Percentiles rank a stretch among this genome's conserved stretches.
These are phyloP conservation scores for Artemia franciscana DNA, from an alignment of 1,140 invertebrate species.

Conservation along the genomic window DNA sequence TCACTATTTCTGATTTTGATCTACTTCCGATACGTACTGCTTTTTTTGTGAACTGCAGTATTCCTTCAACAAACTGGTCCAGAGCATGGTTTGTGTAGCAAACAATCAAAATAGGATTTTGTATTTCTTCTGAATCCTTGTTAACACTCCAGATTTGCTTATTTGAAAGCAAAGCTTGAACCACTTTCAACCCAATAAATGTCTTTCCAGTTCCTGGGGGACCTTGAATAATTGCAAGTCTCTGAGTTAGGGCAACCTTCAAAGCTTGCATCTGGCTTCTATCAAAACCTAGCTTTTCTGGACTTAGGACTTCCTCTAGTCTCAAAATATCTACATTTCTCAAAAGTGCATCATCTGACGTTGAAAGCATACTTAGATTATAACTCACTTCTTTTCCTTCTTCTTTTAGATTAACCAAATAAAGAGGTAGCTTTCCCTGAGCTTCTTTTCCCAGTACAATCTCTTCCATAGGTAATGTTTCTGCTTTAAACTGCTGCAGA, in stretches of 20 bases:
- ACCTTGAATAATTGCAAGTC: conserved; percentile 26
- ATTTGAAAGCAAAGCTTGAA: conserved; percentile 16
- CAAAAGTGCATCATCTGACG: too few species aligned
- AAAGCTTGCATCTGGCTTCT: background rate
- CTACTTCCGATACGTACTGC: conserved; percentile 20
- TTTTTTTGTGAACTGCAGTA: conserved; percentile 13
- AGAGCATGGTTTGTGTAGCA: conserved; percentile 32
- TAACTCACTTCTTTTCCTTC: too few species aligned
- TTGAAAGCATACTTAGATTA: too few species aligned
- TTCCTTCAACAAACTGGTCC: conserved; percentile 30
- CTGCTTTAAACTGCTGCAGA: background rate
- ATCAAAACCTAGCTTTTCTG: too few species aligned
- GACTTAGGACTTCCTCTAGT: background rate
- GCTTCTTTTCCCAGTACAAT: background rate
- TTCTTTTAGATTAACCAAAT: too few species aligned
- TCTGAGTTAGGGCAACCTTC: background rate
- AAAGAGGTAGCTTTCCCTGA: too few species aligned
- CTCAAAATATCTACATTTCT: background rate
- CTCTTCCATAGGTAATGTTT: background rate
- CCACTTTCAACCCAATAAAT: conserved; percentile 21
- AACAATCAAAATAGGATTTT: conserved; percentile 25
- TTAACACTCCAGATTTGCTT: conserved; percentile 12
- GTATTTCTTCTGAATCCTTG: too few species aligned
- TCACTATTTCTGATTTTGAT: background rate
- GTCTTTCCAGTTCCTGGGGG: conserved; percentile 32